Base-by-base conservation (phyloP, 2,888 invertebrate genomes). In the Oscheius onirici region DNA sequence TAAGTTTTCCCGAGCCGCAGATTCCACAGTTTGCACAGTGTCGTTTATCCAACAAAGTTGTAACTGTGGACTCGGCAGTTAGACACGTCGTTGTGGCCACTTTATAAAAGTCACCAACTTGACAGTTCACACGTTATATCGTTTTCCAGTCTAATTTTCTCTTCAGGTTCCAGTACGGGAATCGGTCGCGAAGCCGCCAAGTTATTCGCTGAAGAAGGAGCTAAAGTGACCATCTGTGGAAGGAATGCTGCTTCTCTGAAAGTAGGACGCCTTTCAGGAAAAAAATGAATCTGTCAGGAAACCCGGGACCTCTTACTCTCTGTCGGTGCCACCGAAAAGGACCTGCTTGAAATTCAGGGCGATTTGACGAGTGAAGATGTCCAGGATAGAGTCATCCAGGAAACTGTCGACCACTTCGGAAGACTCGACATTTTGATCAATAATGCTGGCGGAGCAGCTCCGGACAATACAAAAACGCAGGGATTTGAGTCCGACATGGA, bases 361-460 rank as follows among this genome's bases (percentile, higher is more conserved):
- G 89, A 90, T 79, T 68, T 90, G 11, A 67, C 77, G 15, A 73
- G 78, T n/a, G 76, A 74, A 17, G 60, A 28, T 10, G 60, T 71
- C 11, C 73, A 74, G 8, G 22, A 71, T 22, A 73, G 69, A n/a
- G 34, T 82, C 40, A 67, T 81, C 44, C 51, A 69, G n/a, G 72
- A 75, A 20, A 79, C 79, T 0, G 49, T 79, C 1, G 67, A 76
- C 20, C 72, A 72, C 20, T 83, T 81, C 46, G 80, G 78, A 13
- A 70, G 73, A 34, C 61, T 83, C 51, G 78, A 83, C 65, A 58
- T 72, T 17, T 46, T 83, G 66, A 78, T 83, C 20, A 82, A 66
- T 13, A 66, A 66, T 52, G 66, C 66, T 17, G 66, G 28, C n/a
- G 66, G 54, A 1, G 52, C 41, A 3, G 54, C 52, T 41, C 66